phyloP scores from a whole-genome alignment of 1,140 invertebrate genomes.

The Odontomachus brunneus region DNA sequence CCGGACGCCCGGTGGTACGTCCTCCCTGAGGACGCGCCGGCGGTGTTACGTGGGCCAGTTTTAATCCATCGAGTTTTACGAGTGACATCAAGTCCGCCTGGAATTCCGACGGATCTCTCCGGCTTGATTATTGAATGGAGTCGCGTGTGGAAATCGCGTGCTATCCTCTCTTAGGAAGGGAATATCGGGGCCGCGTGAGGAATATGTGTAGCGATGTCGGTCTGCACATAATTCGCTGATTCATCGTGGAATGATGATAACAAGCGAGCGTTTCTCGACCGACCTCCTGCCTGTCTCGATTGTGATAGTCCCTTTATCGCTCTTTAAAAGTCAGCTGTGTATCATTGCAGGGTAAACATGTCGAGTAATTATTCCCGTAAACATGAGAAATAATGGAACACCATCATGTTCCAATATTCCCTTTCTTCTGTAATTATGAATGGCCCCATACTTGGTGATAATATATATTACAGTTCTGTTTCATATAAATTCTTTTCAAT shows the following conservation, averaged over 20 bases:
- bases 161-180: background rate
- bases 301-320: background rate
- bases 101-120: background rate
- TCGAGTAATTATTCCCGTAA: background rate
- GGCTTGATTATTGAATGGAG: slow-evolving; percentile 45
- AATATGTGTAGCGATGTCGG: background rate
- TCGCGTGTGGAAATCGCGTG: slow-evolving; percentile 12
- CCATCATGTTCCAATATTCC: background rate
- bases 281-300: too few relatives aligned
- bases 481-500: too few relatives aligned
- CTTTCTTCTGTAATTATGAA: too few relatives aligned
- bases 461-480: too few relatives aligned
- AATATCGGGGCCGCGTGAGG: background rate
- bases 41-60: slow-evolving; percentile 48
- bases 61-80: slow-evolving; percentile 61
- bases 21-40: slow-evolving; percentile 37
- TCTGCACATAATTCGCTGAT: slow-evolving; percentile 6
- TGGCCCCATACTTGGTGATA: too few relatives aligned
- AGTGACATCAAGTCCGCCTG: slow-evolving; percentile 1
- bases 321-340: background rate
- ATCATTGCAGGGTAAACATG: background rate
- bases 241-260: background rate
- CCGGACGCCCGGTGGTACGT: slow-evolving; percentile 41
- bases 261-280: background rate
- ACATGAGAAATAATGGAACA: background rate